Base-by-base conservation (phyloP, 2,797 vertebrate species). In the Eidolon dupreanum region DNA sequence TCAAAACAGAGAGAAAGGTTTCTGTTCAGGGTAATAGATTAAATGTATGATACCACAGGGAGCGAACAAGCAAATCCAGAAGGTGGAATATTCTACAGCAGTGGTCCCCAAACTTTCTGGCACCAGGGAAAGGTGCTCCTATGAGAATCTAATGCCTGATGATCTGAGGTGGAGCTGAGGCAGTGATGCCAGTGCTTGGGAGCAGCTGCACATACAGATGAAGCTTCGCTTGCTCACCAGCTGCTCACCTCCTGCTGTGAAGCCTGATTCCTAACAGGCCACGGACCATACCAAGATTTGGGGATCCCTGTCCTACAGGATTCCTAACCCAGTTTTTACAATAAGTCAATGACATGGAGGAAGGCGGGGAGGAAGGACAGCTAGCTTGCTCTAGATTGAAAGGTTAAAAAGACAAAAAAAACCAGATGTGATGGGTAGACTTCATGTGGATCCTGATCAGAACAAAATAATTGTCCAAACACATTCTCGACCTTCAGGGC, bases 1-100 rank as follows among this genome's bases (percentile, higher is more conserved):
- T 94, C 36, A 79, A 93, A 81, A 85, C 1, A 73, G 13, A 19
- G 63, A 75, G 28, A 57, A 78, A 82, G 26, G 31, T 20, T 59
- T 90, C 31, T 11, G 70, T 46, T 33, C 36, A 86, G 15, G 36
- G 36, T 55, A 46, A 83, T 10, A 78, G 55, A 24, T 20, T 41
- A 88, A 90, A 55, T 49, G 13, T 49, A 49, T 20, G 22, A 71
- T 43, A 73, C 31, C 41, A 55, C 49, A 66, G 2, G 59, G 16
- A 95, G 41, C 24, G 70, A 49, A 61, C 57, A 85, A 94, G 68
- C 55, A 84, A 88, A 88, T 51, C n/a, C 51, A 71, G 53, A 95
- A 92, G 33, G 43, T 31, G 33, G 6, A 82, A 73, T 63, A 79
- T 41, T 68, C 79, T 49, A 16, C 1, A 49, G 49, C 49, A 49